Base-by-base conservation (phyloP, 2,888 invertebrate genomes). In the Hybos culiciformis region DNA sequence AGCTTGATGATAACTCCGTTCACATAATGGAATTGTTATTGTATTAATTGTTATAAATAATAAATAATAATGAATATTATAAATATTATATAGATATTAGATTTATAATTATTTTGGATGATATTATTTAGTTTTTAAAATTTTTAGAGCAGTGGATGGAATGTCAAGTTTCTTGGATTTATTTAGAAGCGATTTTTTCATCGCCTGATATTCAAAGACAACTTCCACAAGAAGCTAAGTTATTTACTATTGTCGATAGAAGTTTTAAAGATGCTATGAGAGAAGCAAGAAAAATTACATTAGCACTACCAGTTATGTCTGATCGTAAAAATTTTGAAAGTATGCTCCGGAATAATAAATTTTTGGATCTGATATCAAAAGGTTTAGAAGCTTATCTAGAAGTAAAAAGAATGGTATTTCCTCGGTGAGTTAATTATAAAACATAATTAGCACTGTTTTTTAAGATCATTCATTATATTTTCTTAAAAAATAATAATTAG, bases 141-240 rank as follows among this genome's bases (percentile, higher is more conserved):
- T n/a, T n/a, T n/a, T n/a, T 34, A 87, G 92, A 92, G 60, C 85
- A 84, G 59, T 93, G 92, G 92, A 73, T 75, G 53, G 73, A 77
- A 46, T 90, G 91, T 54, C 93, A 93, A 63, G 81, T 83, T 53
- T 83, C 83, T n/a, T 94, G 94, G 93, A 73, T 92, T 31, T 93
- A 94, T 59, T 68, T 94, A 54, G 93, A 94, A 63, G 88, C 91
- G 0, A 92, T 94, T 57, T 94, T 94, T 63, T 83, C 87, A 8
- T 91, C 93, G 0, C 88, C 92, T 0, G 93, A 93, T 58, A 94
- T 94, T 53, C 88, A 92, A 61, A 76, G 90, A 12, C 93, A 93
- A 60, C 69, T 94, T 58, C 93, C 93, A 0, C 78, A 81, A 52
- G 93, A 94, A 62, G 85, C 91, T 0, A 81, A 84, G 56, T 74